Evolutionary conservation across 2,113 vertebrate species (phyloP).

Genomic region (Dipodomys stephensi): DNA sequence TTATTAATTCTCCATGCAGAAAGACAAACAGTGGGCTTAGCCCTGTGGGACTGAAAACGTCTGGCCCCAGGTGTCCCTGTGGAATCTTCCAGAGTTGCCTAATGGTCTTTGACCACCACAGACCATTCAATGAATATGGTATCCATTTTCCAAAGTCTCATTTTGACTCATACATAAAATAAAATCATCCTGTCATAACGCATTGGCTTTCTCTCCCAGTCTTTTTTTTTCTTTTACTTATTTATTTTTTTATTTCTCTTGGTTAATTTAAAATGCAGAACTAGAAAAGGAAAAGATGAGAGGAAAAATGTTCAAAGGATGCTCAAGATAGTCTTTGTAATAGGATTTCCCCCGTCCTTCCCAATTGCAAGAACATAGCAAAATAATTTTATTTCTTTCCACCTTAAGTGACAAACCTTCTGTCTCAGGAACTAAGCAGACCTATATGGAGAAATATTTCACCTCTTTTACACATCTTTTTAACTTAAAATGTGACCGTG

Average conservation of each 20-base stretch:
- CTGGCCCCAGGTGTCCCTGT: constrained; percentile 84
- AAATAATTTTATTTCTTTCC: constrained; percentile 43
- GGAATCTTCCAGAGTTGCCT: constrained; percentile 81
- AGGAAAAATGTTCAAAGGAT: constrained; percentile 35
- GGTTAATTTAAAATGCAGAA: constrained; percentile 85
- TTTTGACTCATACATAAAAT: constrained; percentile 83
- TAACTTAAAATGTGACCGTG: not conserved
- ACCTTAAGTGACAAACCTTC: not conserved
- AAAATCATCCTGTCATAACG: constrained; percentile 79
- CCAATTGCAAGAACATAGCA: not conserved
- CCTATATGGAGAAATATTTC: constrained; percentile 3
- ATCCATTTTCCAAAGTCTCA: constrained; percentile 85
- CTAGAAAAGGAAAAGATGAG: constrained; percentile 53
- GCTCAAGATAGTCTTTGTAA: not conserved
- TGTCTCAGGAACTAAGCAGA: constrained; percentile 24
- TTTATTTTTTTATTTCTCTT: constrained; percentile 77
- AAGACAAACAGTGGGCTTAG: constrained; percentile 85
- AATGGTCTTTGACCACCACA: constrained; percentile 85
- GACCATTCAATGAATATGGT: constrained; percentile 79
- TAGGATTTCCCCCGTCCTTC: not conserved
- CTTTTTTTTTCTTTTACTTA: constrained; percentile 81
- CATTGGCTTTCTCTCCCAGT: constrained; percentile 66
- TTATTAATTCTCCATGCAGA: constrained; percentile 88
- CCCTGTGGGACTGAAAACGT: constrained; percentile 81
- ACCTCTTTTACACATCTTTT: not conserved